A percentile compares a stretch with the other conserved stretches of the same genome.
phyloP scores from a whole-genome alignment of 1,140 invertebrate genomes.

The Colletes latitarsis region DNA sequence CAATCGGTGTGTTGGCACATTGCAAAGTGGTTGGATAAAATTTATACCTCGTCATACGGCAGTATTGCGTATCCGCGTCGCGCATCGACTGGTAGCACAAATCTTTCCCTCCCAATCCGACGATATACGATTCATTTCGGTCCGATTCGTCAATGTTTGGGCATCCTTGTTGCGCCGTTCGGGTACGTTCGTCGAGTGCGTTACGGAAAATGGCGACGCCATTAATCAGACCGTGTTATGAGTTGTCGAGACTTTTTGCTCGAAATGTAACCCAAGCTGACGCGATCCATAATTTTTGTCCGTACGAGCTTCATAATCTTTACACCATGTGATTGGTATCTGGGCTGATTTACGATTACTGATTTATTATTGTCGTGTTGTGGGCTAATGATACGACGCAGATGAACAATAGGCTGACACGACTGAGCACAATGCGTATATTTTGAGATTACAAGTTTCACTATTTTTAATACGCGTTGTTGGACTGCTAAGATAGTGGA shows the following conservation, averaged over 20 bases:
- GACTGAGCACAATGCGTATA: neutral
- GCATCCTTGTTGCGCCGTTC: neutral
- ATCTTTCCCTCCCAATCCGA: slow-evolving; percentile 10
- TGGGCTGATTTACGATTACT: neutral
- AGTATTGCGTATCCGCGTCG: slow-evolving; percentile 7
- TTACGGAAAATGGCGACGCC: neutral
- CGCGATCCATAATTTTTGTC: neutral
- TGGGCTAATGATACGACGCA: neutral
- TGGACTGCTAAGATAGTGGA: too few species aligned
- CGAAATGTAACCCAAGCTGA: neutral
- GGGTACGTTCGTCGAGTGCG: neutral
- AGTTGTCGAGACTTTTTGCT: neutral
- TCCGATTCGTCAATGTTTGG: slow-evolving; percentile 21
- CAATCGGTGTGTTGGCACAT: neutral
- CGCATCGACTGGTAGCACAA: slow-evolving; percentile 35
- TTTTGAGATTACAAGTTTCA: too few species aligned
- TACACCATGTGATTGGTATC: neutral
- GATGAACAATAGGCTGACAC: neutral
- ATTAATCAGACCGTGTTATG: neutral
- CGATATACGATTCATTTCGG: slow-evolving; percentile 28
- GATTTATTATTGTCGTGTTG: neutral
- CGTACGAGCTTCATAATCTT: neutral
- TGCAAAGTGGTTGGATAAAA: slow-evolving; percentile 12
- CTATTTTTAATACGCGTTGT: too few species aligned
- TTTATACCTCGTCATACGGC: slow-evolving; percentile 31